Evolutionary conservation across 2,113 vertebrate genomes (phyloP).

Genomic region (Apodemus sylvaticus): DNA sequence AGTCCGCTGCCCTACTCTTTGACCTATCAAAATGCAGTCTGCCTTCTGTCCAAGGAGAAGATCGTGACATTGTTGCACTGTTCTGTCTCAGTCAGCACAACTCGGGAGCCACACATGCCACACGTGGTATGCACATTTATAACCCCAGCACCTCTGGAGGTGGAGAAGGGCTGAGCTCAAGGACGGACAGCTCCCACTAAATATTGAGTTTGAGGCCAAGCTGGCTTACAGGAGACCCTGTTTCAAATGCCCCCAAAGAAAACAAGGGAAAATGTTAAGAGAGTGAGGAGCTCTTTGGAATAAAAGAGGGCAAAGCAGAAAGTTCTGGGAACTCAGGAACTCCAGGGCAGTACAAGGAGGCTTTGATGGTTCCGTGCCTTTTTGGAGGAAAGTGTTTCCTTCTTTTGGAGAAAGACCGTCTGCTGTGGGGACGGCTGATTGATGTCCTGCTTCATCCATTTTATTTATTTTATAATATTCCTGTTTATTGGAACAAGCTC

Average conservation of each 20-base stretch:
- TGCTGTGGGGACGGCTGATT: background rate
- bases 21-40: background rate
- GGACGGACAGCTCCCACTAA: background rate
- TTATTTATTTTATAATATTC: background rate
- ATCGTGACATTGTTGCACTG: background rate
- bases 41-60: background rate
- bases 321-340: background rate
- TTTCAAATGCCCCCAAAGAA: background rate
- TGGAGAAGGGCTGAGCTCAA: background rate
- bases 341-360: background rate
- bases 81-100: background rate
- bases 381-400: background rate
- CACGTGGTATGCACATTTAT: background rate
- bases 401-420: background rate
- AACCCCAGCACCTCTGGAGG: background rate
- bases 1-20: background rate
- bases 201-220: background rate
- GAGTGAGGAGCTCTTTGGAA: background rate
- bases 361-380: background rate
- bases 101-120: background rate
- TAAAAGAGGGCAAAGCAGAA: background rate
- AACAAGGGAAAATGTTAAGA: background rate
- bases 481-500: background rate
- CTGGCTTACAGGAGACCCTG: background rate
- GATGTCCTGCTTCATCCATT: background rate